Conservation (phyloP, 2,888 invertebrate species). For the Machimus atricapillus region DNA sequence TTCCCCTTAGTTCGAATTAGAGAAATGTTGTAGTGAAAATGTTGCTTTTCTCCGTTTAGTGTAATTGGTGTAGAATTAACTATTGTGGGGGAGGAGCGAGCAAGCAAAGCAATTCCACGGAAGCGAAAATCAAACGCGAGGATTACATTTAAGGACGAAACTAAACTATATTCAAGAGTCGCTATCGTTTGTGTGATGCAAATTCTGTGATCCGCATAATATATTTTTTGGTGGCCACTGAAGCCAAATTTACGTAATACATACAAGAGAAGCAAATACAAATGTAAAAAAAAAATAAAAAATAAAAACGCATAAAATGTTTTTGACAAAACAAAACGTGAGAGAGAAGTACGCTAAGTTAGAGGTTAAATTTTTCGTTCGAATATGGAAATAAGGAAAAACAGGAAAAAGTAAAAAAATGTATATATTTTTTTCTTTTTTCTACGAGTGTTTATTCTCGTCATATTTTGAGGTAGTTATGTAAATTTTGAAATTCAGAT, state of each 20-base stretch:
- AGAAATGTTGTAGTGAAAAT: constrained; percentile 22
- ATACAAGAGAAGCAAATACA: constrained; percentile 43
- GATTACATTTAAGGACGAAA: constrained; percentile 27
- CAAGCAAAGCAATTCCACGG: constrained; percentile 44
- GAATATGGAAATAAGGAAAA: constrained; percentile 41
- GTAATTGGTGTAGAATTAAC: constrained; percentile 24
- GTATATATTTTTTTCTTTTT: constrained; percentile 36
- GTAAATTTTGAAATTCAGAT: constrained; percentile 37
- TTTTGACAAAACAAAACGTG: constrained; percentile 43
- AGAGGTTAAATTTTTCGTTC: constrained; percentile 33
- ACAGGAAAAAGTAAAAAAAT: constrained; percentile 43
- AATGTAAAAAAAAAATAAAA: constrained; percentile 49
- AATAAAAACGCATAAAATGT: constrained; percentile 46
- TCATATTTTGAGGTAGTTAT: constrained; percentile 40
- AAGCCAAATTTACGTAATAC: constrained; percentile 50
- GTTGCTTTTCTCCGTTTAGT: constrained; percentile 27
- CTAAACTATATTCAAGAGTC: constrained; percentile 46
- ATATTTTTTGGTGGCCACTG: constrained; percentile 53
- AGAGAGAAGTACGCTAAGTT: constrained; percentile 37
- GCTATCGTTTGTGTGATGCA: constrained; percentile 62
- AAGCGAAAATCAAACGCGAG: constrained; percentile 32
- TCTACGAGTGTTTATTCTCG: constrained; percentile 42
- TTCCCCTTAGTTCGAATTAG: not conserved
- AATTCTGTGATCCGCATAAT: constrained; percentile 62
- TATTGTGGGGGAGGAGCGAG: not conserved